phyloP scores from a whole-genome alignment of 2,797 vertebrate genomes.

The Pristis pectinata region DNA sequence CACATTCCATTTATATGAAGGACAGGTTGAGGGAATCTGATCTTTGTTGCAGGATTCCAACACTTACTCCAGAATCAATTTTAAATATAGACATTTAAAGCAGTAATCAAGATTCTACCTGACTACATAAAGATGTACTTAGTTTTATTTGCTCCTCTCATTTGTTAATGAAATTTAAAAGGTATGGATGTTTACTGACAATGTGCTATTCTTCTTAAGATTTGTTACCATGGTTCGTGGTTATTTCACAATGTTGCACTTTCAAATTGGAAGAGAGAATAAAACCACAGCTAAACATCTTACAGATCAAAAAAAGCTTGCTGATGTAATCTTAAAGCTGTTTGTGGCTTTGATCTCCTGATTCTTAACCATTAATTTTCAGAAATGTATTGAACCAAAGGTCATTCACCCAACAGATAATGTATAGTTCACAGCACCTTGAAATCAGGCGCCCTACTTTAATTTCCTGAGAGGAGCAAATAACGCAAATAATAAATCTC shows the following conservation, averaged over 20 bases:
- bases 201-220: neutral
- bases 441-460: neutral
- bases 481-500: neutral
- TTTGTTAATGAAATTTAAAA: neutral
- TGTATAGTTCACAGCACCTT: neutral
- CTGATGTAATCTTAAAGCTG: neutral
- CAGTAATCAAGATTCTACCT: neutral
- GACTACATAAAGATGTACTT: neutral
- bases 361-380: neutral
- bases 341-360: neutral
- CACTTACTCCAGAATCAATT: neutral
- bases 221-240: neutral
- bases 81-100: neutral
- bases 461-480: neutral
- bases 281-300: neutral
- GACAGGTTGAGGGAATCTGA: neutral
- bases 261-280: neutral
- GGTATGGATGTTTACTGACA: neutral
- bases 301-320: neutral
- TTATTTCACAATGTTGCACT: neutral
- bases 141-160: neutral
- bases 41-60: neutral
- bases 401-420: neutral
- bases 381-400: neutral
- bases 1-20: neutral